A percentile compares a stretch with the other conserved stretches of the same genome.
phyloP scores from a whole-genome alignment of 1,140 invertebrate species.

The Cydia amplana region DNA sequence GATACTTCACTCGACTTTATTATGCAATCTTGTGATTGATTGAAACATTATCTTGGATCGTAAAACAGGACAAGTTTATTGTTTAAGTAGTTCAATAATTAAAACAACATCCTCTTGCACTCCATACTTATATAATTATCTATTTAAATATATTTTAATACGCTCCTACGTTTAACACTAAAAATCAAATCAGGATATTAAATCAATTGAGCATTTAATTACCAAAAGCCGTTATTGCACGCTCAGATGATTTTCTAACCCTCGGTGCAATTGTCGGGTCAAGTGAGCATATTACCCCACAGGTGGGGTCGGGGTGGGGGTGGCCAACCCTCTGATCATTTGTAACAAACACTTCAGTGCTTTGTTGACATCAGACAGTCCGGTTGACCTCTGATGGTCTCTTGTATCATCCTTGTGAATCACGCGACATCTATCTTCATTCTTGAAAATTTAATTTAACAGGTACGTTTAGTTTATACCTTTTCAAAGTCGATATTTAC shows the following conservation, averaged over 20 bases:
- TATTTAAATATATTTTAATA: not conserved
- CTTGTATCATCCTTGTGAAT: slow-evolving; percentile 50
- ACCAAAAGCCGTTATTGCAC: slow-evolving; percentile 49
- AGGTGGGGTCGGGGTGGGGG: slow-evolving; percentile 68
- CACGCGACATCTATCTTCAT: slow-evolving; percentile 30
- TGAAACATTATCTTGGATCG: not conserved
- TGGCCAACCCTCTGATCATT: slow-evolving; percentile 62
- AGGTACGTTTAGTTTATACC: not conserved
- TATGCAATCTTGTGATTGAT: not conserved
- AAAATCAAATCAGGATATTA: slow-evolving; percentile 1
- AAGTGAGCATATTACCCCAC: slow-evolving; percentile 72
- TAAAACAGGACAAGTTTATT: not conserved
- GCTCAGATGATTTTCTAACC: slow-evolving; percentile 60
- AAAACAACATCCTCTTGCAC: not conserved
- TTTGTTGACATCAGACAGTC: slow-evolving; percentile 61
- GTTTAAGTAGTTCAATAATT: not conserved
- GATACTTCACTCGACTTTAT: not conserved
- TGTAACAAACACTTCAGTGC: slow-evolving; percentile 69
- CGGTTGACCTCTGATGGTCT: slow-evolving; percentile 61
- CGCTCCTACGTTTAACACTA: too few species aligned
- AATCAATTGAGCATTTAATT: slow-evolving; percentile 36
- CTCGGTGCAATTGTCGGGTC: slow-evolving; percentile 61
- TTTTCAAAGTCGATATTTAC: not conserved
- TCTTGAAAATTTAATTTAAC: not conserved
- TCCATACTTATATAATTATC: not conserved